These are phyloP conservation scores for Erythrolamprus reginae DNA, from an alignment of 2,113 vertebrate species.

Conservation along the genomic window DNA sequence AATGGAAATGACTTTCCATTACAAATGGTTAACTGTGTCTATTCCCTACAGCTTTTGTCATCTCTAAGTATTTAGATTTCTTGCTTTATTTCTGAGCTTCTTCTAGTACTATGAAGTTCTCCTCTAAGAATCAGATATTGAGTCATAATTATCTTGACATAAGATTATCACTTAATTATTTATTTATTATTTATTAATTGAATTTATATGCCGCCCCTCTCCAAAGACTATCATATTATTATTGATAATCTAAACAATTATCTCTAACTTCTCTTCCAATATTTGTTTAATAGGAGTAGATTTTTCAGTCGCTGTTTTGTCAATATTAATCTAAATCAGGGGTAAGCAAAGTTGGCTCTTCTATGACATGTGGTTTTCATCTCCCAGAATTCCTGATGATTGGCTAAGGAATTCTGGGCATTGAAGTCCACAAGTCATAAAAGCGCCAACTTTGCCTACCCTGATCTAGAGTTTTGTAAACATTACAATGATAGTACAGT, in stretches of 20 bases:
- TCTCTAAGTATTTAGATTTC: not conserved
- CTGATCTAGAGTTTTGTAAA: no score
- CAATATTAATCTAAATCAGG: not conserved
- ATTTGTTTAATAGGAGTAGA: constrained; percentile 9
- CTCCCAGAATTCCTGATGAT: no score
- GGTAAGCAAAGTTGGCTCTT: no score
- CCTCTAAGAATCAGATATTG: not conserved
- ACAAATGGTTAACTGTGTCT: not conserved
- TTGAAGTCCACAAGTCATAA: no score
- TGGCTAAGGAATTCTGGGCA: no score
- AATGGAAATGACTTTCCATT: not conserved
- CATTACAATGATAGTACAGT: no score
- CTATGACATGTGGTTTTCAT: no score
- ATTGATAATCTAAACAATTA: not conserved
- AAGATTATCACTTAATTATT: not conserved
- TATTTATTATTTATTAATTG: no score
- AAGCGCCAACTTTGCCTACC: no score
- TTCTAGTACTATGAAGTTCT: not conserved
- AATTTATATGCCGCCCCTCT: no score
- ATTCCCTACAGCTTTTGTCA: not conserved
- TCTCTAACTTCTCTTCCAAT: not conserved
- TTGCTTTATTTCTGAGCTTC: not conserved
- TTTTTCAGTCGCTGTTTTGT: not conserved
- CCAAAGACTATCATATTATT: no score
- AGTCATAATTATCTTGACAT: not conserved